phyloP scores from a whole-genome alignment of 2,888 invertebrate genomes.

The Epicampocera succincta region DNA sequence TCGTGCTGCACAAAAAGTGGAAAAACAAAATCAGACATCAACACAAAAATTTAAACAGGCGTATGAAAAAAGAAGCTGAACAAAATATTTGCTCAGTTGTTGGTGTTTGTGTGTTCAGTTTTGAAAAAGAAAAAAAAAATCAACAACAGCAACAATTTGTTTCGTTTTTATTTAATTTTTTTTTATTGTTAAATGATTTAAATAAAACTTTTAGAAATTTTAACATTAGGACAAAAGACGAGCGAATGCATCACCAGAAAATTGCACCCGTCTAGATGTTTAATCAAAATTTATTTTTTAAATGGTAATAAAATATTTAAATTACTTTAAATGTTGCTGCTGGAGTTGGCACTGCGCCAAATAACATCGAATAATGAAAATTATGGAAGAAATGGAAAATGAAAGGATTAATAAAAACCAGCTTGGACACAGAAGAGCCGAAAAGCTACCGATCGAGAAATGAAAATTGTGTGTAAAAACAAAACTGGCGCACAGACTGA shows the following conservation, averaged over 20 bases:
- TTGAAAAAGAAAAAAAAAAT: neutral
- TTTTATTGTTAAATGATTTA: constrained; percentile 43
- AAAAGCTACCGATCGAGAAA: too few relatives aligned
- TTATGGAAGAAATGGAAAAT: neutral
- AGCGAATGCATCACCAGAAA: neutral
- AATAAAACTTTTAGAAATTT: constrained; percentile 26
- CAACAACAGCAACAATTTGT: too few relatives aligned
- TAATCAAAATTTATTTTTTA: constrained; percentile 60
- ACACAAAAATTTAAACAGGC: neutral
- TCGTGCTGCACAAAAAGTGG: constrained; percentile 19
- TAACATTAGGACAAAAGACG: neutral
- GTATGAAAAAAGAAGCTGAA: too few relatives aligned
- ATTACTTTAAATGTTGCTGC: constrained; percentile 22
- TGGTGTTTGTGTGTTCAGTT: neutral
- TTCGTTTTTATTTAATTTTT: neutral
- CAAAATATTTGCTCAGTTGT: constrained; percentile 5
- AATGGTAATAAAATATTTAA: constrained; percentile 46
- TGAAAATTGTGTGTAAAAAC: too few relatives aligned
- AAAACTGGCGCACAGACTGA: too few relatives aligned
- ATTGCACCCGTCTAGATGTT: constrained; percentile 39
- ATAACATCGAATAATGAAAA: constrained; percentile 7
- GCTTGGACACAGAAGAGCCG: neutral
- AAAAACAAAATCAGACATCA: neutral
- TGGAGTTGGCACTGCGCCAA: neutral
- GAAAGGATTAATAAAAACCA: neutral